Conservation (phyloP, 2,888 invertebrate genomes). For the Noctua pronuba region DNA sequence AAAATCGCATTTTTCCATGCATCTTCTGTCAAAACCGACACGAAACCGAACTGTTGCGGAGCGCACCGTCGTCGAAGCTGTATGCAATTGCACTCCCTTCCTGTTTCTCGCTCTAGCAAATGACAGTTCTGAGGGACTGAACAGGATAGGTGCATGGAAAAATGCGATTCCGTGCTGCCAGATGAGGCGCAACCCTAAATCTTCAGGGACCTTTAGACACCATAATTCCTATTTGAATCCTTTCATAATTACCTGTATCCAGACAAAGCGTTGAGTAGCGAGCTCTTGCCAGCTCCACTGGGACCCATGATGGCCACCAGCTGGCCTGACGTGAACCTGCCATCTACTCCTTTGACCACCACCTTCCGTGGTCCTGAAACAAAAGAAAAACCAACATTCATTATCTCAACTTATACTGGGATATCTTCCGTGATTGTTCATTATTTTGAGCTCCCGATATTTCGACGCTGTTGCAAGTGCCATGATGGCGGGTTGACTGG, state of each 20-base stretch:
- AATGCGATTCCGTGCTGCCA: neutral
- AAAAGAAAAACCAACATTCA: slow-evolving; percentile 57
- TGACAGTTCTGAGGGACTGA: neutral
- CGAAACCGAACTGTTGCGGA: neutral
- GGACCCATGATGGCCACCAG: slow-evolving; percentile 93
- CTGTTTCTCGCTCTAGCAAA: neutral
- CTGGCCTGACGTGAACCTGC: slow-evolving; percentile 91
- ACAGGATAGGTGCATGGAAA: neutral
- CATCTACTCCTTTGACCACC: slow-evolving; percentile 91
- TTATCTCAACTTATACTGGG: too few species aligned
- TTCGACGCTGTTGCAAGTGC: too few species aligned
- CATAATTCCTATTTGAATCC: neutral
- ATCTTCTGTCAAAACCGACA: neutral
- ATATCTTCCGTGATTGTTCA: too few species aligned
- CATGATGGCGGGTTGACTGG: too few species aligned
- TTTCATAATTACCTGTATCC: slow-evolving; percentile 91
- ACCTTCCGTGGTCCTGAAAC: slow-evolving; percentile 89
- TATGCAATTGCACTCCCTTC: neutral
- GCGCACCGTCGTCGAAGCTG: neutral
- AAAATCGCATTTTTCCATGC: neutral
- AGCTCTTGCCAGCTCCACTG: slow-evolving; percentile 94
- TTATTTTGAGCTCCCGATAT: too few species aligned
- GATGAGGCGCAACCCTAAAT: neutral
- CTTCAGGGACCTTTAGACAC: neutral
- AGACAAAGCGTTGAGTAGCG: slow-evolving; percentile 94